Evolutionary conservation across 2,113 vertebrate species (phyloP).

Genomic region (Muscicapa adusta): DNA sequence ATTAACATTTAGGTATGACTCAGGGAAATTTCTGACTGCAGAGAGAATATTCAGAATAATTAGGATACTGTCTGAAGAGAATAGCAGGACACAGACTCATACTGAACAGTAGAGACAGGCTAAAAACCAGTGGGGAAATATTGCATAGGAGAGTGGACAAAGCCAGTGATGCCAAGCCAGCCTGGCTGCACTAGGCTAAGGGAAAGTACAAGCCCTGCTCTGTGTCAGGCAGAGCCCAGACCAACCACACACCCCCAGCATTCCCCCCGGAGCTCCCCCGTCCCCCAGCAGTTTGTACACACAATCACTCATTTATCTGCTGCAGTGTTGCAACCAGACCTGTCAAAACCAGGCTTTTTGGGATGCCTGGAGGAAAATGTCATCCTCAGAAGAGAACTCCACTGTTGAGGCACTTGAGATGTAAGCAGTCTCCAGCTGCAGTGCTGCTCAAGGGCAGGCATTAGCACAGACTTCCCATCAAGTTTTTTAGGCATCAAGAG

Average conservation of each 20-base stretch:
- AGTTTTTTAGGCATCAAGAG: not conserved
- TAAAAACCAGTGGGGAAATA: not conserved
- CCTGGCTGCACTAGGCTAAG: not conserved
- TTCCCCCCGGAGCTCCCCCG: not conserved
- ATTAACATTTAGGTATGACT: conserved; percentile 53
- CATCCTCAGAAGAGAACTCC: conserved; percentile 33
- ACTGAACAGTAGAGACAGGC: not conserved
- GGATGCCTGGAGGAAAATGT: conserved; percentile 43
- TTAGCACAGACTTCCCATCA: not conserved
- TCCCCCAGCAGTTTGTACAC: conserved; percentile 1
- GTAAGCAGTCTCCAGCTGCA: not conserved
- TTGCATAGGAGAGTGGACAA: accelerated
- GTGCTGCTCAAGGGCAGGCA: not conserved
- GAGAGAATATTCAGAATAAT: not conserved
- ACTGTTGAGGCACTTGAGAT: conserved; percentile 24
- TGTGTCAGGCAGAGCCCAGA: not conserved
- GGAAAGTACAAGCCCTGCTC: not conserved
- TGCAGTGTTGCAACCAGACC: not conserved
- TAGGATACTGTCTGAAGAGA: not conserved
- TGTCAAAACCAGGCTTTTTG: conserved; percentile 8
- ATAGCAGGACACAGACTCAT: not conserved
- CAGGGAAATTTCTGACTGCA: not conserved
- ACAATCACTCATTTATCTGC: conserved; percentile 50
- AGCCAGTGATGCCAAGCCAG: not conserved
- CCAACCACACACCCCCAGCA: not conserved